Base-by-base conservation (phyloP, 2,888 invertebrate genomes). In the Pseudococcus longispinus region DNA sequence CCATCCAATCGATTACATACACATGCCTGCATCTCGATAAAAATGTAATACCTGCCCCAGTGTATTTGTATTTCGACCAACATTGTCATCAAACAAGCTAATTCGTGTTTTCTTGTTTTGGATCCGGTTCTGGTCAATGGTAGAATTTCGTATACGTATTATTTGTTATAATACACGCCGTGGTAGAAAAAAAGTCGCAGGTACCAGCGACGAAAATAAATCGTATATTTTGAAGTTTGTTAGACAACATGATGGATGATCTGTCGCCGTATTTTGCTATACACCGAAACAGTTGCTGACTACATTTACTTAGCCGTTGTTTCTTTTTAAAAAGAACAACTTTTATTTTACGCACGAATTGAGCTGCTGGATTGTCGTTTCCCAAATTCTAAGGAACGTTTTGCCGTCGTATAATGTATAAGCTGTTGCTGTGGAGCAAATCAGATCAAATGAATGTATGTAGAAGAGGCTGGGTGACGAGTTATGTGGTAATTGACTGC, bases 151-250 rank as follows among this genome's bases (percentile, higher is more conserved):
- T 55, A 55, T 55, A 46, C 3, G 46, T 46, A 46, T 55, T n/a
- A 6, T n/a, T 55, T 55, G n/a, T 55, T n/a, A 55, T 70, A 70
- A 29, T 23, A 70, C 26, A 26, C 37, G 29, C 70, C 29, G 70
- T 13, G 29, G 20, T 9, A 70, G 13, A 26, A 70, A 70, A n/a
- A 70, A 0, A 29, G 26, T 23, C 23, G 70, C 70, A 70, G 23
- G 29, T 70, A 13, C 29, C 26, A 23, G 23, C 29, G 1, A 70
- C 55, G n/a, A 55, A 55, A 42, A 84, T 84, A 84, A 84, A 84
- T 84, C 84, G 55, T 84, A 84, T 65, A 65, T 65, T 65, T 65
- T 65, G 65, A 65, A 65, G 65, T 26, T 65, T 65, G 5, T 65
- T 65, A 26, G 26, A 65, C 65, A 26, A 65, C 65, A 65, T 65